Percentiles rank a stretch among this genome's conserved stretches.
These are phyloP conservation scores for Hypercompe scribonia DNA, from an alignment of 2,888 invertebrate genomes.

Conservation along the genomic window DNA sequence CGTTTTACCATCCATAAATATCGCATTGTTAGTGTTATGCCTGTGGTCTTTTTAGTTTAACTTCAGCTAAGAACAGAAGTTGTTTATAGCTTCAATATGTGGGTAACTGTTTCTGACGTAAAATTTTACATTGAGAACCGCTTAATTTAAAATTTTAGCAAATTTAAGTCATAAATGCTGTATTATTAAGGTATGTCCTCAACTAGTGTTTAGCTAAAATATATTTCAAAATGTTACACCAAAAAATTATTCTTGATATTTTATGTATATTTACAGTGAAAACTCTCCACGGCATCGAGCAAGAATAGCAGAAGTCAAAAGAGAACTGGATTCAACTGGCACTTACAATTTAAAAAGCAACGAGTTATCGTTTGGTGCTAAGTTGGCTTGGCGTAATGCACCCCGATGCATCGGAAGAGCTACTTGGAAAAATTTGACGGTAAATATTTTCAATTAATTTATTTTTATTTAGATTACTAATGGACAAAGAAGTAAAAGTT, in stretches of 20 bases:
- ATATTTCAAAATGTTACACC: no score
- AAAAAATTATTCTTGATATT: neutral
- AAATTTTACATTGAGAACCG: no score
- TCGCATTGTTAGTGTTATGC: no score
- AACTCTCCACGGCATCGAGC: constrained; percentile 92
- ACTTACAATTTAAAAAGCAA: constrained; percentile 96
- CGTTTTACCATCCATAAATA: no score
- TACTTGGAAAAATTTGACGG: constrained; percentile 98
- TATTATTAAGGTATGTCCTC: no score
- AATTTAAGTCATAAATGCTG: no score
- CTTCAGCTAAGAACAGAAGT: no score
- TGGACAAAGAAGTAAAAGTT: neutral
- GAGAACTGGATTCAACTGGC: constrained; percentile 90
- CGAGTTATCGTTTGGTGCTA: constrained; percentile 97
- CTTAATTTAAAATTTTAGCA: no score
- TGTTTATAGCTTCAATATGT: no score
- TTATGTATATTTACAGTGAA: constrained; percentile 82
- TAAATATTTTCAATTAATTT: constrained; percentile 67
- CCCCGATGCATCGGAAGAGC: constrained; percentile 97
- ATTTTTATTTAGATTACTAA: neutral
- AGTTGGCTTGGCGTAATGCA: constrained; percentile 97
- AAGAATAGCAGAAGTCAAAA: constrained; percentile 92
- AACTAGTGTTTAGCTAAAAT: no score
- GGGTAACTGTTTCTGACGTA: no score
- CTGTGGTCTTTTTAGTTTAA: no score